phyloP scores from a whole-genome alignment of 1,140 invertebrate species.

The Mya arenaria region DNA sequence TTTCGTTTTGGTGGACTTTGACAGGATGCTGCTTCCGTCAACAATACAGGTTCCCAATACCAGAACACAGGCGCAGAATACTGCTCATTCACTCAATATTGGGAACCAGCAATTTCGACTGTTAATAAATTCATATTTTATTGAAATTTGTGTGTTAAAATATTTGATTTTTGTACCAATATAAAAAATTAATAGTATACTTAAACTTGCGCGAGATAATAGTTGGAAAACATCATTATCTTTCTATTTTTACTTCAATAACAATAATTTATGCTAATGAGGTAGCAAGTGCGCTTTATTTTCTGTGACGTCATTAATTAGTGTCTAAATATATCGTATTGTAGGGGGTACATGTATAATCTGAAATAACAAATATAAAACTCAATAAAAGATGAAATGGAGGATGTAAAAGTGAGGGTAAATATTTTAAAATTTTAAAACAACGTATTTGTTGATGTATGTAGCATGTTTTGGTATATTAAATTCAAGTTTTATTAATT shows the following conservation, averaged over 20 bases:
- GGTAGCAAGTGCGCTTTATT: conserved; percentile 60
- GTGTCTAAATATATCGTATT: conserved; percentile 80
- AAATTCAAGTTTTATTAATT: conserved; percentile 40
- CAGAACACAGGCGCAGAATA: neutral
- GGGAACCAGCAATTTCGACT: conserved; percentile 39
- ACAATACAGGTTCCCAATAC: conserved; percentile 35
- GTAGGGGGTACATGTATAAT: conserved; percentile 75
- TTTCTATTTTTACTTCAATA: too few species aligned
- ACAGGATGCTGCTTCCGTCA: conserved; percentile 46
- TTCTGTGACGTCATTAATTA: conserved; percentile 81
- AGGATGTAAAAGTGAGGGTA: conserved; percentile 72
- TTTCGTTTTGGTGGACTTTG: too few species aligned
- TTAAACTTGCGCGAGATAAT: too few species aligned
- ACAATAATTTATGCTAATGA: conserved; percentile 80
- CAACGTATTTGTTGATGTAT: conserved; percentile 57
- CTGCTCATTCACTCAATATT: conserved; percentile 4
- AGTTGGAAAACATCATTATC: too few species aligned
- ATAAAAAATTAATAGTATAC: too few species aligned
- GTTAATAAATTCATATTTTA: conserved; percentile 40
- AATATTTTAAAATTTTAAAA: conserved; percentile 60
- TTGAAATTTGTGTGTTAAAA: neutral
- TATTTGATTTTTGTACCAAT: neutral
- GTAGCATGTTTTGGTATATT: conserved; percentile 55
- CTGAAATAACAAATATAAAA: conserved; percentile 69
- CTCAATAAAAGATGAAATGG: conserved; percentile 70